phyloP scores from a whole-genome alignment of 2,797 vertebrate genomes.

The Neostethus bicornis region DNA sequence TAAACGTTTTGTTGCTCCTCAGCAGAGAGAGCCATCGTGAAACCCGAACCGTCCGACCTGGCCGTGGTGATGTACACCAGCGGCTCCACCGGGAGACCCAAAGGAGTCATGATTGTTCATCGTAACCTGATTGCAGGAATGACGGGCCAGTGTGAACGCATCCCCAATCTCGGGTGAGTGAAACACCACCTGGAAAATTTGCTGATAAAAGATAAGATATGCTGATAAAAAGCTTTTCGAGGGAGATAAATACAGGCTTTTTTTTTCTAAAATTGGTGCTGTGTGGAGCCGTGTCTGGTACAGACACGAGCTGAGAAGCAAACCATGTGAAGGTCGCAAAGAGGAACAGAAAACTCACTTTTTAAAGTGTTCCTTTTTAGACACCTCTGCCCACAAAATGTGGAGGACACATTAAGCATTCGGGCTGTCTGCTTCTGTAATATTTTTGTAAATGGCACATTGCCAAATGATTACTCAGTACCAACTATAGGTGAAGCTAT shows the following conservation, averaged over 20 bases:
- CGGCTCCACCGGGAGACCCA: conserved; percentile 94
- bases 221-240: background rate
- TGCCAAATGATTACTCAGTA: too few species aligned
- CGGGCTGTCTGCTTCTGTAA: too few species aligned
- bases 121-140: conserved; percentile 96
- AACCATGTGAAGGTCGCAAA: background rate
- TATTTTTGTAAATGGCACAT: too few species aligned
- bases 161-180: conserved; percentile 94
- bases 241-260: background rate
- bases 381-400: too few species aligned
- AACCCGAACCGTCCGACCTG: conserved; percentile 87
- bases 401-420: too few species aligned
- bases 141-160: conserved; percentile 96
- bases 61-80: conserved; percentile 99
- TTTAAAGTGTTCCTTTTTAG: too few species aligned
- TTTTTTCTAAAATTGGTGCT: background rate
- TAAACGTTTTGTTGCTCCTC: conserved; percentile 32
- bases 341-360: conserved; percentile 14
- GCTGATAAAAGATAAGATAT: background rate
- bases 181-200: background rate
- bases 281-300: background rate
- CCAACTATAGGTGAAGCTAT: too few species aligned
- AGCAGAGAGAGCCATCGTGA: conserved; percentile 80
- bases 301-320: background rate
- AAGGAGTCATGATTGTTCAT: conserved; percentile 96